These are phyloP conservation scores for Agraylea sexmaculata DNA, from an alignment of 1,140 invertebrate species.

Conservation along the genomic window DNA sequence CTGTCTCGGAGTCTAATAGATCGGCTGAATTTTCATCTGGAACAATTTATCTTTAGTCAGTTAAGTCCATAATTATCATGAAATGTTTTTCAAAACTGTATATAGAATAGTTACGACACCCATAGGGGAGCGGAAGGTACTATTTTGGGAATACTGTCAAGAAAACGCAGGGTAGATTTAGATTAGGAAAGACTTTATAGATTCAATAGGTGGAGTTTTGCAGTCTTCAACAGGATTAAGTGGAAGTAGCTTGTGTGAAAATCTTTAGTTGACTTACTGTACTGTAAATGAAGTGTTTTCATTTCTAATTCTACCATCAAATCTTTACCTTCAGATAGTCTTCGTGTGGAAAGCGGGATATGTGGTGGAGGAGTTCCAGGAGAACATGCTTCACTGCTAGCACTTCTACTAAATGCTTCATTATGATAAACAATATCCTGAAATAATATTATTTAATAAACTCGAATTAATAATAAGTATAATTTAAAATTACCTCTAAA, in stretches of 20 bases:
- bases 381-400: conserved; percentile 40
- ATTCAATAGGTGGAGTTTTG: too few species aligned
- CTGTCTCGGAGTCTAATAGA: conserved; percentile 63
- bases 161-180: too few species aligned
- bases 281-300: too few species aligned
- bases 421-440: conserved; percentile 46
- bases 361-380: conserved; percentile 30
- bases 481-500: conserved; percentile 48
- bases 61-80: not conserved
- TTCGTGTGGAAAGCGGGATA: conserved; percentile 1
- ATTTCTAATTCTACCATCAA: too few species aligned
- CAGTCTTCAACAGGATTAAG: too few species aligned
- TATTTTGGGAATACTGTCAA: too few species aligned
- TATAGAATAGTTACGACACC: too few species aligned
- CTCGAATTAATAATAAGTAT: not conserved
- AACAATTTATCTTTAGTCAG: conserved; percentile 23
- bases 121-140: too few species aligned
- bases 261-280: too few species aligned
- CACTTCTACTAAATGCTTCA: conserved; percentile 42
- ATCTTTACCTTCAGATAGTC: conserved; percentile 17
- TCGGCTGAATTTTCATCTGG: conserved; percentile 50
- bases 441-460: conserved; percentile 9
- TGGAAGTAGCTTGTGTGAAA: too few species aligned
- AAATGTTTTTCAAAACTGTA: not conserved
- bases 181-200: too few species aligned